Base-by-base conservation (phyloP, 2,113 vertebrate species). In the Corvus moneduloides region DNA sequence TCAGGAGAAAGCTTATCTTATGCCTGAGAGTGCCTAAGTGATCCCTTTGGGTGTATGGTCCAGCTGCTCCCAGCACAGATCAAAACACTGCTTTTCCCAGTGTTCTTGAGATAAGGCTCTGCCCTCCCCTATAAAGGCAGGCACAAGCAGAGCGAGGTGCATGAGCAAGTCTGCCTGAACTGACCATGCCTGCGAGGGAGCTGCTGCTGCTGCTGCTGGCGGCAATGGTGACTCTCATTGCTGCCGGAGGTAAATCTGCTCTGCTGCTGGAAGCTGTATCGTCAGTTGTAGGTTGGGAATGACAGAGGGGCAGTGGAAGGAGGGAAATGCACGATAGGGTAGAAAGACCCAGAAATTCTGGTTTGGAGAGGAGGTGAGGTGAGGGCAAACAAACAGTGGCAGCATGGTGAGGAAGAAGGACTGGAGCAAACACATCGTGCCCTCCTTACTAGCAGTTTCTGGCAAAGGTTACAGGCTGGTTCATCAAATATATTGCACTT, bases 21-120 rank as follows among this genome's bases (percentile, higher is more conserved):
- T 10, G 22, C 11, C 3, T 11, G 37, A 82, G 28, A 32, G 17
- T 4, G 2, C 37, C 28, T 13, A 44, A 77, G 33, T 26, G 24
- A 63, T 87, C 24, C 41, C 6, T 32, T 46, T 63, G 30, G 11
- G 68, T 39, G 35, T 17, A 52, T 9, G 59, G 89, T 21, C 24
- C 87, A 71, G 41, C 74, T 92, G 73, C n/a, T 93, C 61, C 48
- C 76, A 84, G 64, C 1, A 0, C 13, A 35, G 48, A 85, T 68
- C 72, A 78, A 63, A 93, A n/a, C 61, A 39, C 48, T 81, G 48
- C 59, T 90, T 96, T 96, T 96, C 95, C 93, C 95, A 95, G 59
- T 2, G 0, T 33, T 14, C 3, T 24, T 24, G 56, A 95, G 96
- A 96, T 97, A 96, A 96, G 87, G 48, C 1, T 0, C 6, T 83